Percentiles rank a stretch among this genome's conserved stretches.
Evolutionary conservation across 2,888 invertebrate genomes (phyloP).

Genomic region (Nomada ruficornis): DNA sequence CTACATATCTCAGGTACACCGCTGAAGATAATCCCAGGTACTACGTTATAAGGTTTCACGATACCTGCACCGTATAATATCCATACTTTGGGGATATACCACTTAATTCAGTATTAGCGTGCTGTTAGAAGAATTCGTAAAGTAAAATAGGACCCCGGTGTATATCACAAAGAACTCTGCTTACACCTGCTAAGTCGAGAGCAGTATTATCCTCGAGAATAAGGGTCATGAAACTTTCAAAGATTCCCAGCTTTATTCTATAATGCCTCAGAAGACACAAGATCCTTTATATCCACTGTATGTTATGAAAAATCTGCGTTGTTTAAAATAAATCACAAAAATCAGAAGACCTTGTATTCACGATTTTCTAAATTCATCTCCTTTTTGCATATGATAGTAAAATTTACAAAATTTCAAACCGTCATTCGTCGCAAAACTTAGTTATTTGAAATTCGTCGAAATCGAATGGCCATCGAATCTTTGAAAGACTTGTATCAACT

Average conservation of each 20-base stretch:
- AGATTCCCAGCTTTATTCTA: background rate
- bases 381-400: background rate
- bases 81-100: background rate
- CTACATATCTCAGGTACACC: background rate
- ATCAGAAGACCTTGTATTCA: background rate
- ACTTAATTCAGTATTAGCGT: background rate
- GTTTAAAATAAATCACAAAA: too few relatives aligned
- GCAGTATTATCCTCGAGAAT: background rate
- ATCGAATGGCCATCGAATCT: too few relatives aligned
- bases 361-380: background rate
- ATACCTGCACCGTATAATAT: background rate
- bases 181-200: background rate
- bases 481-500: too few relatives aligned
- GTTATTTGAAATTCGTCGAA: too few relatives aligned
- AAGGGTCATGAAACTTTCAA: background rate
- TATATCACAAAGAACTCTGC: background rate
- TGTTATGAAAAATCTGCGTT: too few relatives aligned
- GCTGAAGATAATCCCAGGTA: background rate
- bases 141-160: background rate
- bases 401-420: too few relatives aligned
- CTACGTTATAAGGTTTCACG: background rate
- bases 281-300: too few relatives aligned
- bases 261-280: too few relatives aligned
- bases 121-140: background rate
- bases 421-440: too few relatives aligned